These are phyloP conservation scores for Hecatera dysodea DNA, from an alignment of 2,888 invertebrate genomes.

Conservation along the genomic window DNA sequence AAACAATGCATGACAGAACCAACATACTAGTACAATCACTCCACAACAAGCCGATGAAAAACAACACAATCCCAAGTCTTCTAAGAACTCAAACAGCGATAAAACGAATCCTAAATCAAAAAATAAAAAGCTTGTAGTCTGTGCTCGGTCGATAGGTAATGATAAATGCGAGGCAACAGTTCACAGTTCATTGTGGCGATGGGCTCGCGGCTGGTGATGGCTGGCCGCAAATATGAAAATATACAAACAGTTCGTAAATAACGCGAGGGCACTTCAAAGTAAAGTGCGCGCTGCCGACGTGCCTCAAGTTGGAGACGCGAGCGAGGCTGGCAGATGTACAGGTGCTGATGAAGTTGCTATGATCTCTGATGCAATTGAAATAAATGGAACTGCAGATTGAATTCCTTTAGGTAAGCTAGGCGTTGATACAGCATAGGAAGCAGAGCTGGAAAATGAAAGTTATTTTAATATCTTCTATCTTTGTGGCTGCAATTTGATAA, in stretches of 20 bases:
- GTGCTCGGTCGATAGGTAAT: constrained; percentile 61
- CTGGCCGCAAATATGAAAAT: constrained; percentile 87
- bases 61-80: constrained; percentile 27
- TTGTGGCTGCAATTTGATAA: too few relatives aligned
- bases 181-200: constrained; percentile 79
- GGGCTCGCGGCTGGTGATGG: constrained; percentile 75
- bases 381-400: neutral
- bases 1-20: constrained; percentile 3
- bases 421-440: neutral
- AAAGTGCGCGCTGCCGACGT: constrained; percentile 73
- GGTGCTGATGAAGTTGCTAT: too few relatives aligned
- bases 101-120: constrained; percentile 57
- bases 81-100: constrained; percentile 44
- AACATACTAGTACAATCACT: constrained; percentile 11
- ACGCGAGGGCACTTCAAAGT: constrained; percentile 87
- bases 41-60: constrained; percentile 21
- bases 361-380: too few relatives aligned
- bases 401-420: neutral
- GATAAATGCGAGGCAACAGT: constrained; percentile 74
- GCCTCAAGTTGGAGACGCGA: constrained; percentile 38
- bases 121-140: constrained; percentile 38
- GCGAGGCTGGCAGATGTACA: constrained; percentile 11
- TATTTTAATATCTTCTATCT: too few relatives aligned
- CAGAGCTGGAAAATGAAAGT: neutral
- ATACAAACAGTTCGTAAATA: constrained; percentile 89